Evolutionary conservation across 2,113 vertebrate genomes (phyloP).

Genomic region (Gallinago undulata): DNA sequence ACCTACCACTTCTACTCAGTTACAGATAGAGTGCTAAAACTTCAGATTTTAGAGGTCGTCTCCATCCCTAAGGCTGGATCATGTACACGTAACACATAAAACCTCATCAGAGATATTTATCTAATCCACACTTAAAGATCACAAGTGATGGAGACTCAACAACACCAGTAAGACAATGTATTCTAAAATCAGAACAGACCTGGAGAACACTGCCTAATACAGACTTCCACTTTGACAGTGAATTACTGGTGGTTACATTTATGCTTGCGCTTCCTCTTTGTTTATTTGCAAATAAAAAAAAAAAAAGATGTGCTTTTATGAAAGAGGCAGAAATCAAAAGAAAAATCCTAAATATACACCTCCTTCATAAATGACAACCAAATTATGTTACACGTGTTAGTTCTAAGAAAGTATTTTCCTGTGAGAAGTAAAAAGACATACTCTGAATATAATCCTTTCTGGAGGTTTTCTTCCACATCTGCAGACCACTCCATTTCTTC

Average conservation of each 20-base stretch:
- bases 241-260: background rate
- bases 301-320: background rate
- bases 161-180: background rate
- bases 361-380: background rate
- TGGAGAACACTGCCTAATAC: background rate
- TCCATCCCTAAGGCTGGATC: background rate
- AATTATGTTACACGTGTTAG: background rate
- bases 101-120: background rate
- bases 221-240: background rate
- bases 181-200: background rate
- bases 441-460: background rate
- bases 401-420: background rate
- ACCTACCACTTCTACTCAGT: background rate
- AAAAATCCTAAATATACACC: background rate
- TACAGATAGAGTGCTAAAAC: background rate
- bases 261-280: background rate
- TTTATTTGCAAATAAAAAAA: background rate
- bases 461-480: background rate
- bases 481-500: no score
- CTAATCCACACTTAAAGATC: background rate
- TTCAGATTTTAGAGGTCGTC: background rate
- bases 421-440: background rate
- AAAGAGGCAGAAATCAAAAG: background rate
- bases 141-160: background rate
- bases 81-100: fast-evolving